Conservation (phyloP, 2,888 invertebrate genomes). For the Rosalia funebris region DNA sequence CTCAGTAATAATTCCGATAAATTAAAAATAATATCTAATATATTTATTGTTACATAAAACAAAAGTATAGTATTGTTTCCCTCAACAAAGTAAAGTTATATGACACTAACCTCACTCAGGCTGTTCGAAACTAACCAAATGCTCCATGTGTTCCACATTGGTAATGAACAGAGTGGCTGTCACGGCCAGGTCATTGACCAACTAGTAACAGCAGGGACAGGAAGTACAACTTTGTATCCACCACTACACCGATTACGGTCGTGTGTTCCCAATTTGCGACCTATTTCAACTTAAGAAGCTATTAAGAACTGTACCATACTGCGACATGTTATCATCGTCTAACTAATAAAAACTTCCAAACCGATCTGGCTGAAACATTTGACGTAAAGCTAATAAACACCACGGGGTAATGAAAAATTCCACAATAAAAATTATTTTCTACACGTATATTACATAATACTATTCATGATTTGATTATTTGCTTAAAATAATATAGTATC, state of each 20-base stretch:
- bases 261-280: conserved; percentile 3
- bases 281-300: conserved; percentile 16
- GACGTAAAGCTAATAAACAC: neutral
- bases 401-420: too few species aligned
- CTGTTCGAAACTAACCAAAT: too few species aligned
- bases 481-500: neutral
- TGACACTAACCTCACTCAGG: too few species aligned
- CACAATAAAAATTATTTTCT: neutral
- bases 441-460: neutral
- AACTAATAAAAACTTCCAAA: conserved; percentile 7
- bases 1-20: too few species aligned
- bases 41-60: too few species aligned
- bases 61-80: too few species aligned
- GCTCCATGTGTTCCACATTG: too few species aligned
- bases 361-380: neutral
- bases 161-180: conserved; percentile 27
- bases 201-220: conserved; percentile 19
- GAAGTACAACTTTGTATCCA: conserved; percentile 29
- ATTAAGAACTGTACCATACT: conserved; percentile 29
- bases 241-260: conserved; percentile 11
- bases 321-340: conserved; percentile 11
- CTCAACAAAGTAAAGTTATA: too few species aligned
- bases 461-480: neutral
- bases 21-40: too few species aligned
- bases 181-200: conserved; percentile 38